phyloP scores from a whole-genome alignment of 2,113 vertebrate species.

The Cercopithecus mona region DNA sequence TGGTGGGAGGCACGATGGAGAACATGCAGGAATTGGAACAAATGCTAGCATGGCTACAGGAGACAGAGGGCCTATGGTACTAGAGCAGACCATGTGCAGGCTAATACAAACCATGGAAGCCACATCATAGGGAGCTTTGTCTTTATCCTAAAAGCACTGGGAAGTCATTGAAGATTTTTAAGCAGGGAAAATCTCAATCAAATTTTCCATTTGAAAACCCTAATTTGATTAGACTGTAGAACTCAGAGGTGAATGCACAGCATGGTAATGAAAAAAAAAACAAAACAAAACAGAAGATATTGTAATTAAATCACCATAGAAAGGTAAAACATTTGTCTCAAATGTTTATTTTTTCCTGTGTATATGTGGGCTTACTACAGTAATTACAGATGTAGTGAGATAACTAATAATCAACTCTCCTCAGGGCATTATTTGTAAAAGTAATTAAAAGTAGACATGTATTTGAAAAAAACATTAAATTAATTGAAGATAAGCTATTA shows the following conservation, averaged over 20 bases:
- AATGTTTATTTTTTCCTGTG: background rate
- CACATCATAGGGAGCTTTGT: background rate
- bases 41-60: fast-evolving
- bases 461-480: background rate
- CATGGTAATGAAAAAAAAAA: background rate
- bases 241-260: background rate
- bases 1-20: background rate
- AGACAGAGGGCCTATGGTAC: fast-evolving
- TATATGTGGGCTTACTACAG: background rate
- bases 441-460: background rate
- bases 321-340: background rate
- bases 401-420: background rate
- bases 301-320: background rate
- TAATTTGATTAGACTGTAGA: background rate
- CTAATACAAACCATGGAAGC: background rate
- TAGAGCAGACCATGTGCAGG: background rate
- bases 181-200: background rate
- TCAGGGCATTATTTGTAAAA: background rate
- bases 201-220: background rate
- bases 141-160: background rate
- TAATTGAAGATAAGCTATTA: background rate
- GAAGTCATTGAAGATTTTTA: background rate
- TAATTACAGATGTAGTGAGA: background rate
- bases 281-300: background rate
- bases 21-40: background rate